Base-by-base conservation (phyloP, 2,797 vertebrate species). In the Ateles fusciceps region DNA sequence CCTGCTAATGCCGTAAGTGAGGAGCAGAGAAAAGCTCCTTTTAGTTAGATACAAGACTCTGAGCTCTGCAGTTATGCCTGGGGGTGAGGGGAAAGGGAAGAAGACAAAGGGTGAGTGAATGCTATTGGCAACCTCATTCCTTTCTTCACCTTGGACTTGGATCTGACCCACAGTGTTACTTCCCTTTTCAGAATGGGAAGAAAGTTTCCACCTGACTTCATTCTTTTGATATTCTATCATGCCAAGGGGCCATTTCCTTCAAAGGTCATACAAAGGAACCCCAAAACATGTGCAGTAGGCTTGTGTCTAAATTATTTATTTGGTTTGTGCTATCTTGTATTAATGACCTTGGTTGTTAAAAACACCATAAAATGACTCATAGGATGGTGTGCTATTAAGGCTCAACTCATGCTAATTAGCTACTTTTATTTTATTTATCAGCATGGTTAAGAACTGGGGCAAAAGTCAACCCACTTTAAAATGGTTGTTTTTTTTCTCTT, bases 321-420 rank as follows among this genome's bases (percentile, higher is more conserved):
- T 98, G 95, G 52, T 96, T 94, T 97, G 89, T 96, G 92, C 86
- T 97, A 83, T 97, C 80, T 96, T 97, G 64, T 88, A 93, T 97
- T 98, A 98, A 97, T 97, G 97, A 97, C 93, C 84, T 97, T 96
- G 96, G 94, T 97, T 97, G 96, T 97, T 98, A 95, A 97, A 97
- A 97, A 97, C 97, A 98, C 94, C 68, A 61, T 98, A 96, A 97
- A 97, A 97, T 98, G 97, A 98, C 96, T 97, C 97, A 98, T 93
- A 96, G 95, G 85, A 96, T 87, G 88, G 89, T 96, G 64, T 95
- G 93, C 76, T 88, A 72, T 89, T 93, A 85, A 88, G 94, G 89
- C 97, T 90, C 26, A 1, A 74, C 92, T 93, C 76, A 95, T 97
- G 96, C 86, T 97, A 98, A 98, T 97, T 97, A 98, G 52, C 93